Percentiles rank a stretch among this genome's conserved stretches.
phyloP scores from a whole-genome alignment of 2,888 invertebrate genomes.

The Limulus polyphemus region DNA sequence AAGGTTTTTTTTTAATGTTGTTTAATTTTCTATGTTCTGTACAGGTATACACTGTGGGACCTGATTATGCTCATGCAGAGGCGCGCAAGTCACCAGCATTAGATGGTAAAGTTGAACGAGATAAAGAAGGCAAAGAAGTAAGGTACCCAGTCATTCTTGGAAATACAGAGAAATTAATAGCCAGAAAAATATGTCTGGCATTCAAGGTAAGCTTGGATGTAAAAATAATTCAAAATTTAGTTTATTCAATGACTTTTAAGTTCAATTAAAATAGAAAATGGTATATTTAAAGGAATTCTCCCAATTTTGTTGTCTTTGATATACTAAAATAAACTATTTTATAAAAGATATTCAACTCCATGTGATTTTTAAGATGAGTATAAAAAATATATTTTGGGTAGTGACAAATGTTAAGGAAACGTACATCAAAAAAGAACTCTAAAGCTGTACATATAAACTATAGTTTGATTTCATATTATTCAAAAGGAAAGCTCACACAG shows the following conservation, averaged over 20 bases:
- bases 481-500: too few species aligned
- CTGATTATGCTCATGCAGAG: constrained; percentile 98
- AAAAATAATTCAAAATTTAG: constrained; percentile 1
- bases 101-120: constrained; percentile 96
- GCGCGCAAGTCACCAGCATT: constrained; percentile 96
- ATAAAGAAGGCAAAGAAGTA: constrained; percentile 91
- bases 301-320: too few species aligned
- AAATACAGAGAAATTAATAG: constrained; percentile 93
- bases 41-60: constrained; percentile 96
- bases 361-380: too few species aligned
- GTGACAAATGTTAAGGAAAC: too few species aligned
- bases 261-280: too few species aligned
- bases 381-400: too few species aligned
- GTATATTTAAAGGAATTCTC: too few species aligned
- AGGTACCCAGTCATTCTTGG: constrained; percentile 96
- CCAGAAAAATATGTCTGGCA: constrained; percentile 88
- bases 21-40: constrained; percentile 20
- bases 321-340: too few species aligned
- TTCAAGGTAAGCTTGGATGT: constrained; percentile 48
- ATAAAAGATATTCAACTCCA: too few species aligned
- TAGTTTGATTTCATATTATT: too few species aligned
- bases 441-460: too few species aligned
- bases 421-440: too few species aligned
- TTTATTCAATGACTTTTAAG: not conserved
- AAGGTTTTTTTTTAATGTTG: not conserved